Conservation (phyloP, 2,113 vertebrate genomes). For the Aegotheles bennettii region DNA sequence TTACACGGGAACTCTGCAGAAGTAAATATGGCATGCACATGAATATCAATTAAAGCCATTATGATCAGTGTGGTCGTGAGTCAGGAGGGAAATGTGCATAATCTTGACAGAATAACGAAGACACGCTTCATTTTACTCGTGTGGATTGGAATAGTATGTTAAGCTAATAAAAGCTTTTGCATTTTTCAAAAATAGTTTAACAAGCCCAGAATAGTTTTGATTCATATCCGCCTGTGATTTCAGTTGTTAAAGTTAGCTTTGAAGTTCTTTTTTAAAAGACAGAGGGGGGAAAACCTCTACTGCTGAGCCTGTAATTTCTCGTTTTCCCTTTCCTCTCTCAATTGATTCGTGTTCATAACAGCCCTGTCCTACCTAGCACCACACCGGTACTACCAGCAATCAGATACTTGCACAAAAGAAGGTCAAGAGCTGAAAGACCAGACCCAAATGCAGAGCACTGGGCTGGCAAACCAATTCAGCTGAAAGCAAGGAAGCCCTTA, state of each 20-base stretch:
- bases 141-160: constrained; percentile 1
- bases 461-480: not conserved
- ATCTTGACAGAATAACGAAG: constrained; percentile 47
- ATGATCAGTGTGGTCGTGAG: constrained; percentile 40
- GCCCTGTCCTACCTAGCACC: not conserved
- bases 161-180: constrained; percentile 30
- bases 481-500: not conserved
- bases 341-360: not conserved
- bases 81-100: constrained; percentile 62
- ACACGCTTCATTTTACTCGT: not conserved
- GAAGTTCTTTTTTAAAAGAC: not conserved
- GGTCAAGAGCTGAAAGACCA: not conserved
- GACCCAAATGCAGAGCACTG: not conserved
- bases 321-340: not conserved
- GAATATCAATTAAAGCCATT: constrained; percentile 70
- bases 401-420: not conserved
- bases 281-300: not conserved
- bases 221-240: constrained; percentile 11
- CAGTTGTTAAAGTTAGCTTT: not conserved
- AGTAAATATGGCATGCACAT: constrained; percentile 59
- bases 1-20: constrained; percentile 46
- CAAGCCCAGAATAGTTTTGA: constrained; percentile 13
- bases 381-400: not conserved
- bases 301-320: not conserved
- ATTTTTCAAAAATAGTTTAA: constrained; percentile 44